Evolutionary conservation across 1,140 invertebrate species (phyloP), one percentile per base, ranked within the genome.

Genomic region (Hypothenemus hampei): DNA sequence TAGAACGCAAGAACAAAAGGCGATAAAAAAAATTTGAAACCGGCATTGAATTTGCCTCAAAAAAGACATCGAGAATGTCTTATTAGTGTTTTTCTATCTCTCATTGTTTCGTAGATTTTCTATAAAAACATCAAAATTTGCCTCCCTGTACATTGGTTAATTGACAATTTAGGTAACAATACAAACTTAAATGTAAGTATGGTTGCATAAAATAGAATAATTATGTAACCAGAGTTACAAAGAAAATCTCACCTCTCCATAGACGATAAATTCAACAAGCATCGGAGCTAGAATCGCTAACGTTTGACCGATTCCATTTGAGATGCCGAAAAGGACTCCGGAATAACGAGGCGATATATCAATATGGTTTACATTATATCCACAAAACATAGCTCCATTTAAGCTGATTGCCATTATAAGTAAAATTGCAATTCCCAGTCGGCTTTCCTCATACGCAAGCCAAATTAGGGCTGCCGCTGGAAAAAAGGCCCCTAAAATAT

Each of bases 351-450:
- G 83, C 1, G 85, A 78, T 40, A 89, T 75, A 62, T 88, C 85
- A 20, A 88, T 76, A 63, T 86, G 81, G 63, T 86, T 86, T 5
- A 78, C 65, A 31, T 73, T 64, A 45, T 70, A 85, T 4, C 88
- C 89, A 24, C 85, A 81, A 48, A 82, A 86, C 20, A 81, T 75
- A 11, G 84, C 84, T 11, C 86, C 82, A 58, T 90, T 89, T 1
- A 87, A 70, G 0, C 85, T 82, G 8, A 91, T 85, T 15, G 85
- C 83, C 4, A 83, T 51, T 0, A 81, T 77, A 2, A 88, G 73
- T n/a, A 87, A 67, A 0, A 65, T 65, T 1, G 85, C 62, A 18
- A 52, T 66, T 31, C 73, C 68, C 21, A 79, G 69, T 8, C 58
- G 73, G 50, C 64, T 69, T 2, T 72, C 72, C 10, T 81, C 64